Base-by-base conservation (phyloP, 2,888 invertebrate species). In the Herminia tarsipennalis region DNA sequence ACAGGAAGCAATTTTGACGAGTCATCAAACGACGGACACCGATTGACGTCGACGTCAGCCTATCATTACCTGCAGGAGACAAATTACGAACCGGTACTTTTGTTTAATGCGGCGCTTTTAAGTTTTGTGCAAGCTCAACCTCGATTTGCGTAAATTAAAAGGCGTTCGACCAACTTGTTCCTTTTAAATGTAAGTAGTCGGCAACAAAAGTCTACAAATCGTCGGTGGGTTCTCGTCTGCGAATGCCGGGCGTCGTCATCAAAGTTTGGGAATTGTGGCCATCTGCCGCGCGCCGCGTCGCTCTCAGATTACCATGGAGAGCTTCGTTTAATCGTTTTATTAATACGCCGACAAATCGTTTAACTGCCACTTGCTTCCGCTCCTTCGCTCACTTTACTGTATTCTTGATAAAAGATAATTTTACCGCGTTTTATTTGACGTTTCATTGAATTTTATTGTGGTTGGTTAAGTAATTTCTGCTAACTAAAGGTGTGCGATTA, bases 261-360 rank as follows among this genome's bases (percentile, higher is more conserved):
- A 86, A 90, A 90, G 82, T 90, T 90, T 78, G 82, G 79, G 86
- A 83, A 88, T 89, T 85, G 90, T 83, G 85, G 82, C 83, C 90
- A 90, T 88, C 88, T 89, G 89, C 81, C 78, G 88, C 86, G 75
- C 81, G 72, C 78, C 78, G 78, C 85, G 79, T 76, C 83, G 83
- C 84, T 86, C 85, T 65, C 89, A 84, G 90, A 91, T 91, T 90
- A 90, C 88, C 85, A 79, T 76, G 74, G 81, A 78, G 84, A 86
- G 88, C 84, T 88, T 88, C 84, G 81, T 88, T 90, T 89, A 91
- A 91, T 91, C 90, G 90, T 90, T 90, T 89, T 89, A 90, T 89
- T 90, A 89, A 90, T 89, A 89, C 89, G 86, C 87, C 88, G 85
- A 81, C 86, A 88, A 88, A 90, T 89, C 88, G 87, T 83, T 88